Conservation (phyloP, 2,888 invertebrate species). For the Lydus trimaculatus region DNA sequence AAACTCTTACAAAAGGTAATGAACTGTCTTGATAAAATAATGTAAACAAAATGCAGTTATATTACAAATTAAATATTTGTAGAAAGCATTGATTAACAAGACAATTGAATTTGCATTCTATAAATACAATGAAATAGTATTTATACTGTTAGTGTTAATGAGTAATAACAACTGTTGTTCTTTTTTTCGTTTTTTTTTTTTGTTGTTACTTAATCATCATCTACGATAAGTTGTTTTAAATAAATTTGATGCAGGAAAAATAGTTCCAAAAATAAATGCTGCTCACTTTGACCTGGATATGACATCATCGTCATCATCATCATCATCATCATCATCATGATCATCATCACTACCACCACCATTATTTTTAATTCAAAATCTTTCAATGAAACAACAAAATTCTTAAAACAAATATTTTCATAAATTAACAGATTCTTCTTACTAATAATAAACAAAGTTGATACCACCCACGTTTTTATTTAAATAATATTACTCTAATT, state of each 20-base stretch:
- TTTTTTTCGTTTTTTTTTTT: neutral
- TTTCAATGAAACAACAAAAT: neutral
- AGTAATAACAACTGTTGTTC: neutral
- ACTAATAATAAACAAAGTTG: neutral
- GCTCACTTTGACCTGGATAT: constrained; percentile 3
- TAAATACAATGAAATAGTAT: neutral
- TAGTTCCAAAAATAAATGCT: constrained; percentile 7
- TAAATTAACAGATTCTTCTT: neutral
- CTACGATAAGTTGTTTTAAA: neutral
- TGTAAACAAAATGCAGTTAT: neutral
- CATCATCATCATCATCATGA: neutral
- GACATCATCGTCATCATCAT: neutral
- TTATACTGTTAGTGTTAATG: neutral
- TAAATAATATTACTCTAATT: constrained; percentile 7
- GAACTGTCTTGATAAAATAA: neutral
- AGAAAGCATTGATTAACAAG: neutral
- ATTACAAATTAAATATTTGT: neutral
- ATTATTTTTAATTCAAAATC: neutral
- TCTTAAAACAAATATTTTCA: neutral
- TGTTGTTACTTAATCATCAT: neutral
- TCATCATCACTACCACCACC: no score
- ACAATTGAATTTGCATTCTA: neutral
- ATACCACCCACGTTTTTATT: neutral
- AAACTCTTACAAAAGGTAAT: neutral
- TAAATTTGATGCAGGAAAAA: neutral